Percentiles rank a stretch among this genome's conserved stretches.
Evolutionary conservation across 2,797 vertebrate genomes (phyloP).

Genomic region (Merluccius polli): DNA sequence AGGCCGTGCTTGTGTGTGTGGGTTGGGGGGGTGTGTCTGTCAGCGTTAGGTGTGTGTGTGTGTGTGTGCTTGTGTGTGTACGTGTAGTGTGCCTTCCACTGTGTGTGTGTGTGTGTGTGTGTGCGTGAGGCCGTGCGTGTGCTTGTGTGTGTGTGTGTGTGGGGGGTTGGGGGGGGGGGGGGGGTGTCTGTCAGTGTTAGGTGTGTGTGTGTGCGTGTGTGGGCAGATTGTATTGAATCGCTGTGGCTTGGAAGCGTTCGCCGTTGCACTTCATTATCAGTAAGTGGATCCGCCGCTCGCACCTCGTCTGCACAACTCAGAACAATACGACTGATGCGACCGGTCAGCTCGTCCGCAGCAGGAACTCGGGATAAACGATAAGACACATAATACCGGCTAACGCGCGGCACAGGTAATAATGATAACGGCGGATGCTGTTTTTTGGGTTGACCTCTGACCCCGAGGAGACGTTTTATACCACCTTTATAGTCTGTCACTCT

Average conservation of each 20-base stretch:
- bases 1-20: no score
- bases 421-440: not conserved
- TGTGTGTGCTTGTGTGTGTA: no score
- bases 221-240: not conserved
- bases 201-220: not conserved
- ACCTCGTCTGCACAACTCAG: not conserved
- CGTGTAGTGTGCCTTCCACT: no score
- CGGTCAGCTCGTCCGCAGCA: not conserved
- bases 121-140: no score
- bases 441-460: not conserved
- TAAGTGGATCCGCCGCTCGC: not conserved
- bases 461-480: no score
- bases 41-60: no score
- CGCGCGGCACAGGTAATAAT: no score
- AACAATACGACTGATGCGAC: not conserved
- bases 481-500: not conserved
- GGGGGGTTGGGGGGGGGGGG: no score
- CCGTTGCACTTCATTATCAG: not conserved
- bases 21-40: no score
- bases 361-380: not conserved
- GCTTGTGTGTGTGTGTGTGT: no score
- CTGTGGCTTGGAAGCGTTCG: not conserved
- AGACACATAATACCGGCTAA: not conserved
- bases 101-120: no score
- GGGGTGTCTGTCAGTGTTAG: no score